Evolutionary conservation across 2,113 vertebrate species (phyloP), one percentile per base, ranked within the genome.

Genomic region (Hippopotamus amphibius): DNA sequence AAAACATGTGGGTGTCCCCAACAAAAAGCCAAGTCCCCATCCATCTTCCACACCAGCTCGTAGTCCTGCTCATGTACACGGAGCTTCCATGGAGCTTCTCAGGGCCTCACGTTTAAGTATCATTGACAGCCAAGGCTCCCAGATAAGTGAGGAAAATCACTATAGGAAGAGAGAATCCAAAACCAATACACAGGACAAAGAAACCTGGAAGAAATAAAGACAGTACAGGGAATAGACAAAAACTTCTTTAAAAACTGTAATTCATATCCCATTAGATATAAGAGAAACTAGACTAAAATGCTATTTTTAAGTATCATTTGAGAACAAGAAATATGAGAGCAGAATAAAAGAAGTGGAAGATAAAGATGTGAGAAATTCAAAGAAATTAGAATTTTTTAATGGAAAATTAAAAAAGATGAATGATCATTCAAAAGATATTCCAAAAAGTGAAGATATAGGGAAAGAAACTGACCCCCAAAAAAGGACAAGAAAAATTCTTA

Each of bases 311-410:
- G 30, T 86, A 94, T 28, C 12, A 57, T 69, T 69, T 92, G 57
- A 96, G 74, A 74, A 72, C 11, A 83, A 91, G 66, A 93, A 93
- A 59, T 46, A 82, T 77, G 19, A 43, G 3, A 79, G 14, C 33
- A 87, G 57, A 86, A 50, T 88, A 85, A 95, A 93, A 88, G 30
- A 88, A 48, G 19, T 80, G 37, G 55, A 90, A 84, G 65, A 91
- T 33, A 92, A 21, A 48, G 17, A 55, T 50, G 19, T 59, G 13
- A n/a, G 57, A 90, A 95, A 30, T 28, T 84, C 82, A 91, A n/a
- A 87, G 55, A 97, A 95, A 92, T 92, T 41, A 77, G 41, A 77
- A 69, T 92, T 84, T 83, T 80, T 83, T 37, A 55, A 93, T 66
- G 46, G 87, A 76, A 81, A 92, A 79, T 66, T 57, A 19, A 0